Conservation (phyloP, 2,113 vertebrate genomes). For the Ameiurus melas region DNA sequence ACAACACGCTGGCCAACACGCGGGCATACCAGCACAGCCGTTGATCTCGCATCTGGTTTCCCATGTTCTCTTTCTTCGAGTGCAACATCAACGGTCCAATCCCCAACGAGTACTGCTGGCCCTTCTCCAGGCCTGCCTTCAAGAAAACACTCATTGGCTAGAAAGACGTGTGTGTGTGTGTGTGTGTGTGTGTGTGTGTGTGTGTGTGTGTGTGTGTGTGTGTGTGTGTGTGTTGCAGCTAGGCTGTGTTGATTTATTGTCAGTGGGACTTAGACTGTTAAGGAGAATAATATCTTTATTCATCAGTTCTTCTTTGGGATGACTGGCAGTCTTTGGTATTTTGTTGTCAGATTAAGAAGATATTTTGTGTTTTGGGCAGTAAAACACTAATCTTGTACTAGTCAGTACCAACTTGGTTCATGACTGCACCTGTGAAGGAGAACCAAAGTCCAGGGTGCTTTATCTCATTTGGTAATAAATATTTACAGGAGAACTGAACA, state of each 20-base stretch:
- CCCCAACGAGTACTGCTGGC: slow-evolving; percentile 98
- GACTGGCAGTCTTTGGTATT: background rate
- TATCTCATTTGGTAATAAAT: background rate
- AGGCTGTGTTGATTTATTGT: background rate
- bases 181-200: background rate
- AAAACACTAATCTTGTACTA: background rate
- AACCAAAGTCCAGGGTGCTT: background rate
- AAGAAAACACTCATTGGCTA: slow-evolving; percentile 81
- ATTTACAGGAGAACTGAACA: too few species aligned
- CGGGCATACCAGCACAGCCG: slow-evolving; percentile 96
- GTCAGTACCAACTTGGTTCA: background rate
- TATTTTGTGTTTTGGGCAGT: background rate
- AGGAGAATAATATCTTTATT: background rate
- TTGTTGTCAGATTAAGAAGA: background rate
- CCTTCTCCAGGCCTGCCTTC: slow-evolving; percentile 83
- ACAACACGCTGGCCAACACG: slow-evolving; percentile 96
- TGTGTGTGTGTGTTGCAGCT: background rate
- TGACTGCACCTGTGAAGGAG: background rate
- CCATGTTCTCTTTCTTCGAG: slow-evolving; percentile 99
- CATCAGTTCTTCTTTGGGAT: background rate
- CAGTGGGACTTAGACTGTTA: background rate
- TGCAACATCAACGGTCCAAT: slow-evolving; percentile 96
- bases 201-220: background rate
- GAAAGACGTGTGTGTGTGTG: too few species aligned
- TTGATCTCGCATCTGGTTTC: slow-evolving; percentile 98